A percentile compares a stretch with the other conserved stretches of the same genome.
These are phyloP conservation scores for Exephanes ischioxanthus DNA, from an alignment of 2,888 invertebrate genomes.

Conservation along the genomic window DNA sequence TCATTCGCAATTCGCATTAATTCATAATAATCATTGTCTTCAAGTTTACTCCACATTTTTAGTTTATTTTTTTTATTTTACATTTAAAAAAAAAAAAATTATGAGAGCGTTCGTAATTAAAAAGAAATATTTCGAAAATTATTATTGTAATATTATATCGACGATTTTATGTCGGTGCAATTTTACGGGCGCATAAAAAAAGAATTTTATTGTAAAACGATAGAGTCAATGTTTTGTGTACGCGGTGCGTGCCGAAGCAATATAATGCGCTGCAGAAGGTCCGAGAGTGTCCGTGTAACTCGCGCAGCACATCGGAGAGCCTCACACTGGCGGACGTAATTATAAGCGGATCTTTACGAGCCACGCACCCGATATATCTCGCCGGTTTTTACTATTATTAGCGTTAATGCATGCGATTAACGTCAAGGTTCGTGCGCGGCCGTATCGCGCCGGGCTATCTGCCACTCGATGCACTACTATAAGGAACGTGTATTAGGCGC, in stretches of 20 bases:
- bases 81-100: no score
- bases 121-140: no score
- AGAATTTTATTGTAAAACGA: background rate
- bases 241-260: constrained; percentile 3
- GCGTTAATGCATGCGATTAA: constrained; percentile 81
- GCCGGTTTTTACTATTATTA: constrained; percentile 76
- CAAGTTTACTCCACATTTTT: no score
- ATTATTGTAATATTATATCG: no score
- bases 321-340: constrained; percentile 71
- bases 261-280: constrained; percentile 38
- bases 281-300: constrained; percentile 35
- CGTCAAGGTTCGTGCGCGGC: constrained; percentile 80
- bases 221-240: constrained; percentile 14
- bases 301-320: constrained; percentile 27
- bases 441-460: constrained; percentile 63
- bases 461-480: constrained; percentile 70
- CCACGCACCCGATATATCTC: constrained; percentile 67
- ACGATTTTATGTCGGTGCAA: background rate
- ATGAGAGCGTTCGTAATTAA: no score
- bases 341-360: constrained; percentile 72
- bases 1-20: no score
- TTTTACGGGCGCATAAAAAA: constrained; percentile 2
- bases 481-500: constrained; percentile 21
- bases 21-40: no score
- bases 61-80: no score